phyloP scores from a whole-genome alignment of 2,888 invertebrate genomes.

The Lasius platythorax region DNA sequence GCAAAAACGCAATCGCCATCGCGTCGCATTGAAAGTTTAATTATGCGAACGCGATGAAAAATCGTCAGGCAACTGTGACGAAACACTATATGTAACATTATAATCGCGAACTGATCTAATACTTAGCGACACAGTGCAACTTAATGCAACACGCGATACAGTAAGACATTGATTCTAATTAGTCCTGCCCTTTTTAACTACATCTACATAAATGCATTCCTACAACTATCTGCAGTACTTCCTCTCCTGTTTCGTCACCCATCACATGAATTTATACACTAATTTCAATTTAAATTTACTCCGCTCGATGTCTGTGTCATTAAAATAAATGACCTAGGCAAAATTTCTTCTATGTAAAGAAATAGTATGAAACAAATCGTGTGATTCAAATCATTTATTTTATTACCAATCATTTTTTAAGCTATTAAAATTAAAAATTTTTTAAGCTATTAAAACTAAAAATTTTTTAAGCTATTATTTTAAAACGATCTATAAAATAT shows the following conservation, averaged over 20 bases:
- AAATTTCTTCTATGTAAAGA: neutral
- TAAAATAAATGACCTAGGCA: neutral
- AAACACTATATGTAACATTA: neutral
- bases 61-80: constrained; percentile 24
- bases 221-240: neutral
- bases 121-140: constrained; percentile 1
- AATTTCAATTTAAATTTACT: constrained; percentile 25
- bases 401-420: neutral
- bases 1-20: constrained; percentile 59
- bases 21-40: constrained; percentile 55
- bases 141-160: constrained; percentile 8
- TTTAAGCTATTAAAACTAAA: neutral
- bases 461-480: neutral
- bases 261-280: neutral
- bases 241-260: neutral
- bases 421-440: neutral
- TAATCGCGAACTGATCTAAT: constrained; percentile 14
- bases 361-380: neutral
- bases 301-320: neutral
- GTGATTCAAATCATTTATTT: neutral
- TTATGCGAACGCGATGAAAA: constrained; percentile 54
- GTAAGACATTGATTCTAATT: constrained; percentile 28
- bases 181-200: neutral
- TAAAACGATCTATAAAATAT: neutral
- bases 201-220: constrained; percentile 3